Base-by-base conservation (phyloP, 2,113 vertebrate species). In the Brachionichthys hirsutus region DNA sequence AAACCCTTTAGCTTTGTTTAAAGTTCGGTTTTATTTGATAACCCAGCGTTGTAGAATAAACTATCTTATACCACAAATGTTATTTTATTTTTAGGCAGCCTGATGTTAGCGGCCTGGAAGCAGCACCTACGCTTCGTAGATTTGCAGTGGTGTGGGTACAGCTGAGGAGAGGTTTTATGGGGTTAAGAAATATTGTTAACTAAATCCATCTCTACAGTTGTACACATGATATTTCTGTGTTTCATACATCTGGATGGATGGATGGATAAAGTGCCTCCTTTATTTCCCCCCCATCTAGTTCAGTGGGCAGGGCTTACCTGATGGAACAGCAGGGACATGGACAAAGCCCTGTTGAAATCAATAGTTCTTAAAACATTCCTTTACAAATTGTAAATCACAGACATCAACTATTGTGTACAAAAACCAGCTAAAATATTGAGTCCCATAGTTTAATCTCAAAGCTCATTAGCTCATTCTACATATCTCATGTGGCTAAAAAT, bases 121-220 rank as follows among this genome's bases (percentile, higher is more conserved):
- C 16, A 40, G 17, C 24, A 30, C 24, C 4, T 8, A 30, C 24
- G 8, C 38, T 40, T 6, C 19, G 76, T 73, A 54, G 62, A 43
- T 57, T 12, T 61, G 70, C 61, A 61, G 41, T 4, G 35, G 42
- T 5, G 18, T 22, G 12, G 62, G 62, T 54, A 40, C 34, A 1
- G 44, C 63, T 20, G 61, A 64, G 63, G 61, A 46, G 50, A 66
- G 67, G 62, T 78, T 78, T 68, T 52, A 73, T 1, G 57, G 64
- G 64, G 63, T 57, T 9, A 17, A 62, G 38, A 35, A 30, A 30
- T 30, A 30, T 30, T 30, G 8, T 30, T 3, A 30, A 30, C 24
- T 30, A 30, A 30, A 30, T 8, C 24, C 24, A 30, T 30, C 24
- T 2, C 24, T 6, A 8, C 24, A 30, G 24, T 30, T 30, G 42